Conservation (phyloP, 2,113 vertebrate genomes). For the Strix uralensis region DNA sequence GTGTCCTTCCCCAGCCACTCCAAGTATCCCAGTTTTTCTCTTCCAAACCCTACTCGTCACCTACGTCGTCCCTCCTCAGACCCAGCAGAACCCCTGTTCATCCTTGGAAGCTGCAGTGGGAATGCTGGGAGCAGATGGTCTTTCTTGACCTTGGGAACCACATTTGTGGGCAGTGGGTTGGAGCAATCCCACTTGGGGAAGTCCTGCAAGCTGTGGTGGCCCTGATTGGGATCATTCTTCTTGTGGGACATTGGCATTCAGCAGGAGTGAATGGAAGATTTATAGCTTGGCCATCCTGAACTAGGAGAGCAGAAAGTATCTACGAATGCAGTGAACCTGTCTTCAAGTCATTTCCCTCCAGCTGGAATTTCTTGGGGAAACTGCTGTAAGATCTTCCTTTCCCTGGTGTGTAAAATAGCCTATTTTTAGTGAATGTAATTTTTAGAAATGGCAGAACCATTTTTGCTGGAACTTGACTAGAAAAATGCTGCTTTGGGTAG, state of each 20-base stretch:
- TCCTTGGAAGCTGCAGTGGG: neutral
- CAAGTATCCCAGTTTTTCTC: neutral
- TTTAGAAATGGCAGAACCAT: neutral
- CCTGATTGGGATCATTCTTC: neutral
- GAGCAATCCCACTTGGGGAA: neutral
- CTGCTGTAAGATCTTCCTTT: neutral
- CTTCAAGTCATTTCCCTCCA: neutral
- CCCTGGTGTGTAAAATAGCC: neutral
- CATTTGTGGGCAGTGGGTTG: no score
- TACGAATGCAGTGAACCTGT: neutral
- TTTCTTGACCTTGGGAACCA: neutral
- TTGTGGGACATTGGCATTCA: neutral
- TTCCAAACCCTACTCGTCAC: neutral
- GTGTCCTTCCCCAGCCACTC: neutral
- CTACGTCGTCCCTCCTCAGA: neutral
- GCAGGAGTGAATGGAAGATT: neutral
- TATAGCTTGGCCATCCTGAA: neutral
- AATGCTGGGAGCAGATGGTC: neutral
- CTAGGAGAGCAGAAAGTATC: neutral
- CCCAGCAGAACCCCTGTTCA: neutral
- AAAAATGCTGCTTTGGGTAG: neutral
- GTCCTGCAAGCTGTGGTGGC: neutral
- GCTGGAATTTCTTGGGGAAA: neutral
- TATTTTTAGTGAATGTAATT: neutral
- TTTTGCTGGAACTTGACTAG: neutral